Evolutionary conservation across 2,888 invertebrate genomes (phyloP), one percentile per base, ranked within the genome.

Genomic region (Plagodis pulveraria): DNA sequence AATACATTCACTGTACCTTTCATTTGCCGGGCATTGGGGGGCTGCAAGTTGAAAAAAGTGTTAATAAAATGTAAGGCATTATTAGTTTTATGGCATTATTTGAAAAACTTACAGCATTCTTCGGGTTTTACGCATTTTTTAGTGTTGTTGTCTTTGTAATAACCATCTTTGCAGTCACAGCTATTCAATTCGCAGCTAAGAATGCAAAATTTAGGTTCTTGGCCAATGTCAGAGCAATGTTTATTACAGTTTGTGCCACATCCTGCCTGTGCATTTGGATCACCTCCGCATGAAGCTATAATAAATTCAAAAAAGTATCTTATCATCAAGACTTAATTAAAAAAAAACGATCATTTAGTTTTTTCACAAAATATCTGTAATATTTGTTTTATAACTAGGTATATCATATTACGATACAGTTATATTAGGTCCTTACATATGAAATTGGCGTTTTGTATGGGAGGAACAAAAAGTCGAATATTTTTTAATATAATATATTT

Each of bases 41-140:
- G 71, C 69, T 68, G 64, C 47, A 62, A 40, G 10, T 10, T 9
- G 53, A 11, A 43, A 55, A 11, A 46, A 45, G 10, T 45, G 44
- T n/a, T 33, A n/a, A 51, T 11, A 22, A 50, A 50, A 11, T 34
- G 38, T 10, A 22, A 22, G 22, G 22, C 22, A 22, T 22, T 22
- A 22, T 2, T 22, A 22, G 22, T 22, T 22, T 22, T 22, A 22
- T 22, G 22, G 22, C 22, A 2, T 22, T 22, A 22, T 22, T 22
- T 22, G n/a, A 36, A 8, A 38, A 6, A 72, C 73, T 73, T 63
- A 77, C 78, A 45, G 44, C 77, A 76, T 22, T 73, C 43, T 35
- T 70, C 46, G 9, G 72, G 71, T n/a, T 53, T 46, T 6, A 76
- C 73, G 54, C 74, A 77, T 62, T 61, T 64, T 5, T 58, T 53